Evolutionary conservation across 1,140 invertebrate species (phyloP).

Genomic region (Goniozus legneri): DNA sequence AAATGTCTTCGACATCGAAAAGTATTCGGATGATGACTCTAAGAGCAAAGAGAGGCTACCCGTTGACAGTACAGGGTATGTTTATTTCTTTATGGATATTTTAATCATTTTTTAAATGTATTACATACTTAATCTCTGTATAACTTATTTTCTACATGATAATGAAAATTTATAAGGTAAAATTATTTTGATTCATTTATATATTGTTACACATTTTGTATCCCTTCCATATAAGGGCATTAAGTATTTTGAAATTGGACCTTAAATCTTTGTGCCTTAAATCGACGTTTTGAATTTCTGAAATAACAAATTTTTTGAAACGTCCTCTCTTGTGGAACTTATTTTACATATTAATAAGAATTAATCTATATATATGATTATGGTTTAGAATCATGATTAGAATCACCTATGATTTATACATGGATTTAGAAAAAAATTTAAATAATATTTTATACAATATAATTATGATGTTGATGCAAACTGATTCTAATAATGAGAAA

Average conservation of each 20-base stretch:
- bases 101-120: no score
- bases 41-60: constrained; percentile 37
- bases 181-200: background rate
- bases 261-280: constrained; percentile 12
- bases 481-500: no score
- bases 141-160: no score
- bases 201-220: constrained; percentile 9
- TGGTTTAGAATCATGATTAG: no score
- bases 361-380: no score
- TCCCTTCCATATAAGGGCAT: constrained; percentile 46
- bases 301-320: background rate
- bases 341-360: no score
- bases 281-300: background rate
- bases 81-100: background rate
- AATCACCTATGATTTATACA: background rate
- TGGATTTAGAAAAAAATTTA: background rate
- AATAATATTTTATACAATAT: constrained; percentile 4
- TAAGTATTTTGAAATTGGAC: constrained; percentile 36
- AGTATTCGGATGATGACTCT: constrained; percentile 42
- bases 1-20: constrained; percentile 40
- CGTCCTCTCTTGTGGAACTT: no score
- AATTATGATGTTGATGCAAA: no score
- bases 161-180: no score
- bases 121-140: no score
- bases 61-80: constrained; percentile 44